Percentiles rank a stretch among this genome's conserved stretches.
Evolutionary conservation across 2,797 vertebrate genomes (phyloP).

Genomic region (Cygnus olor): DNA sequence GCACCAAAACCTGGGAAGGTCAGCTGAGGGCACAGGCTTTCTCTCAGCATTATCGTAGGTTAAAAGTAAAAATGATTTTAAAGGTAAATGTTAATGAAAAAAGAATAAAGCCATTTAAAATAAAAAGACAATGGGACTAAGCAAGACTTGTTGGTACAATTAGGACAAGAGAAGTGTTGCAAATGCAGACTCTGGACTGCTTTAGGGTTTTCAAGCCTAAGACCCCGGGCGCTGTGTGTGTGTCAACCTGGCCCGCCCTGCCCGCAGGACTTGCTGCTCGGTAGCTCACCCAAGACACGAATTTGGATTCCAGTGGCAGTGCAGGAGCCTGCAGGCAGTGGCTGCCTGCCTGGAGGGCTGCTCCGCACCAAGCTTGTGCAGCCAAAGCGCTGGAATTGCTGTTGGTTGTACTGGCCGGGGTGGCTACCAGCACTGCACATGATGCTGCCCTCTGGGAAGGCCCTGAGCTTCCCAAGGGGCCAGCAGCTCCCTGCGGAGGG

Average conservation of each 20-base stretch:
- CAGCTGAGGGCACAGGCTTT: not conserved
- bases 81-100: not conserved
- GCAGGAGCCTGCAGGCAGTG: not conserved
- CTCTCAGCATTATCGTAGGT: not conserved
- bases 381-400: rapidly evolving
- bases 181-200: not conserved
- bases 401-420: not conserved
- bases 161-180: not conserved
- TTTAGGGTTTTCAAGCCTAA: not conserved
- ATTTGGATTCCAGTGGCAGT: too few relatives aligned
- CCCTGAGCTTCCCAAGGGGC: not conserved
- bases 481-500: not conserved
- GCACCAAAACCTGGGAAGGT: not conserved
- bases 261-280: too few relatives aligned
- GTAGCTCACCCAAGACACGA: too few relatives aligned
- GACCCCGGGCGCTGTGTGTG: not conserved
- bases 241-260: not conserved
- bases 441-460: not conserved
- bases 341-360: not conserved
- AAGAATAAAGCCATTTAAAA: not conserved
- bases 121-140: not conserved
- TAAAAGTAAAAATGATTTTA: not conserved
- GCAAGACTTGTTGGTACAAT: not conserved
- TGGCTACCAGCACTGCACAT: too few relatives aligned
- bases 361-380: not conserved